Percentiles rank a stretch among this genome's conserved stretches.
phyloP scores from a whole-genome alignment of 2,888 invertebrate genomes.

The Sphinx pinastri region DNA sequence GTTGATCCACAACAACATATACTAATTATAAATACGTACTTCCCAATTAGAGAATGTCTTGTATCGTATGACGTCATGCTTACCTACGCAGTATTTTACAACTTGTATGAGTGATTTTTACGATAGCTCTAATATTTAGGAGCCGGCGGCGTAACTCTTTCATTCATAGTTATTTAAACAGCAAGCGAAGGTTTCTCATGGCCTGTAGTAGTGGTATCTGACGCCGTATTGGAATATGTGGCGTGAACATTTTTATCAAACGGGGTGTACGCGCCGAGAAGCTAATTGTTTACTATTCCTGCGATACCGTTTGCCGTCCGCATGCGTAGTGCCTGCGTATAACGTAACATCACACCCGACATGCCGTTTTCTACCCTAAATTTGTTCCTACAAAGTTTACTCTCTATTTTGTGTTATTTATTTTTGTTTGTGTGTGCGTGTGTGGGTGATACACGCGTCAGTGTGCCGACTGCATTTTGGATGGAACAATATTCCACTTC shows the following conservation, averaged over 20 bases:
- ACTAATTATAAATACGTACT: conserved; percentile 60
- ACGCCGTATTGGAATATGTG: conserved; percentile 57
- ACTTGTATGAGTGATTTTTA: conserved; percentile 22
- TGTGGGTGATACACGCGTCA: conserved; percentile 66
- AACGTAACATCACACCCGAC: conserved; percentile 42
- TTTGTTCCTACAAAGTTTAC: conserved; percentile 49
- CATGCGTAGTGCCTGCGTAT: conserved; percentile 63
- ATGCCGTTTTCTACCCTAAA: conserved; percentile 52
- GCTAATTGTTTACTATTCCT: conserved; percentile 78
- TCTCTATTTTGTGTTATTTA: conserved; percentile 42
- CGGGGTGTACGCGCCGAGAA: conserved; percentile 67
- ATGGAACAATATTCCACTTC: conserved; percentile 72
- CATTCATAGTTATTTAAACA: conserved; percentile 7
- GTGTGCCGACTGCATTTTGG: conserved; percentile 77
- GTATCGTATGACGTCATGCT: conserved; percentile 48
- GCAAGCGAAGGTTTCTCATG: not conserved
- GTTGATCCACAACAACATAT: conserved; percentile 71
- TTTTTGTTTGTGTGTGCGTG: conserved; percentile 50
- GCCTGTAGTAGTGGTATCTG: conserved; percentile 41
- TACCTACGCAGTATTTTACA: conserved; percentile 43
- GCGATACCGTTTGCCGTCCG: conserved; percentile 71
- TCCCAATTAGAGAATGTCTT: conserved; percentile 59
- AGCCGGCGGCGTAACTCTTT: conserved; percentile 3
- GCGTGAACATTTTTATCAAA: conserved; percentile 65
- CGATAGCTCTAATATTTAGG: conserved; percentile 3